phyloP scores from a whole-genome alignment of 2,113 vertebrate genomes.

The Seriola quinqueradiata region DNA sequence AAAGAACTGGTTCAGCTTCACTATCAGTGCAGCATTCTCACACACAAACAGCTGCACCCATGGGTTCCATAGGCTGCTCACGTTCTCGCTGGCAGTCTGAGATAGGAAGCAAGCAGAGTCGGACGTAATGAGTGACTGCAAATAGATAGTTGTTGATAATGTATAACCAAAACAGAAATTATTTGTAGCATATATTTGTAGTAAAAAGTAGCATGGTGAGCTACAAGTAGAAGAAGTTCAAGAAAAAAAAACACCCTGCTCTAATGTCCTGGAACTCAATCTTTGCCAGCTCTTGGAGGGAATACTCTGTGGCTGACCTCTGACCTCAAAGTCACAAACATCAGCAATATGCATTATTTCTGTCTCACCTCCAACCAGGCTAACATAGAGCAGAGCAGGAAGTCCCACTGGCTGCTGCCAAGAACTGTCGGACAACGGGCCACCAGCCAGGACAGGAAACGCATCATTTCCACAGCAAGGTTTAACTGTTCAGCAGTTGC shows the following conservation, averaged over 20 bases:
- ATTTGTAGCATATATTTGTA: no score
- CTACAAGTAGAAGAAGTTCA: no score
- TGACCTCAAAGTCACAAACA: not conserved
- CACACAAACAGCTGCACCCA: slow-evolving; percentile 93
- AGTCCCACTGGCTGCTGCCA: slow-evolving; percentile 92
- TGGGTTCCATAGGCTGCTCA: slow-evolving; percentile 84
- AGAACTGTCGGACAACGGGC: slow-evolving; percentile 82
- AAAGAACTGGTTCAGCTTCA: slow-evolving; percentile 89
- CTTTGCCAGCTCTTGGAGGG: no score
- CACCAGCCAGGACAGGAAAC: slow-evolving; percentile 89
- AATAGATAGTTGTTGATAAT: not conserved
- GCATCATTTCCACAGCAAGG: slow-evolving; percentile 92
- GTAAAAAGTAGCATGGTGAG: no score
- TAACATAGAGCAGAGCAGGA: slow-evolving; percentile 95
- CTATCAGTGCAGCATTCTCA: slow-evolving; percentile 88
- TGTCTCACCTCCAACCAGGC: slow-evolving; percentile 94
- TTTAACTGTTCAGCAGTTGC: slow-evolving; percentile 84
- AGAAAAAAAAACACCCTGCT: not conserved
- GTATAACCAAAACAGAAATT: not conserved
- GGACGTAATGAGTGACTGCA: not conserved
- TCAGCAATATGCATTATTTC: not conserved
- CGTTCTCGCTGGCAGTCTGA: slow-evolving; percentile 90
- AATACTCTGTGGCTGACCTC: not conserved
- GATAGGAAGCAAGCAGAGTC: slow-evolving; percentile 10
- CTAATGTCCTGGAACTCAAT: not conserved